A percentile compares a stretch with the other conserved stretches of the same genome.
Evolutionary conservation across 1,140 invertebrate species (phyloP).

Genomic region (Conus ventricosus): DNA sequence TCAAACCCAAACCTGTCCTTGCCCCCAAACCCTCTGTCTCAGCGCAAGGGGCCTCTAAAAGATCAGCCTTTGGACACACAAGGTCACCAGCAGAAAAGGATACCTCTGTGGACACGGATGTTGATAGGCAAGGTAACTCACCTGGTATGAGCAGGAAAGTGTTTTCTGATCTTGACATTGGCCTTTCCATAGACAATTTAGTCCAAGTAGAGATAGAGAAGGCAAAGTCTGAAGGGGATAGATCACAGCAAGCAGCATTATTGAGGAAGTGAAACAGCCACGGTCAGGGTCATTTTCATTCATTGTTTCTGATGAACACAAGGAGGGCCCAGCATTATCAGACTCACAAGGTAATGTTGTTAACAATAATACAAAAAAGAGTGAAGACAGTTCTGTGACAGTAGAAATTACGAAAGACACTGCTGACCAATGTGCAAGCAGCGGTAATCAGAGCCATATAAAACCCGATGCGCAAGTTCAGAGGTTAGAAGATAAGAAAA

Average conservation of each 20-base stretch:
- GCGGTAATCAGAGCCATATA: no score
- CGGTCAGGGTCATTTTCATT: slow-evolving; percentile 18
- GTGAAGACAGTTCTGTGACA: neutral
- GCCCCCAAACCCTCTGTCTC: slow-evolving; percentile 47
- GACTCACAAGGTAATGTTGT: neutral
- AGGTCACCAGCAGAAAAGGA: neutral
- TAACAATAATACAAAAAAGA: neutral
- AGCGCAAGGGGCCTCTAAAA: neutral
- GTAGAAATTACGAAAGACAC: neutral
- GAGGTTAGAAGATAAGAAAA: neutral
- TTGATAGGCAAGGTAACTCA: neutral
- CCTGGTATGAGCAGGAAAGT: slow-evolving; percentile 7
- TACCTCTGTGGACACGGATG: no score
- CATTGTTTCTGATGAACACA: neutral
- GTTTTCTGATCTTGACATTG: slow-evolving; percentile 20
- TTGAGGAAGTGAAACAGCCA: slow-evolving; percentile 3
- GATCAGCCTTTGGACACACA: neutral
- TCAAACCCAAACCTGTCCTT: slow-evolving; percentile 56
- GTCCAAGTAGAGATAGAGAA: slow-evolving; percentile 47
- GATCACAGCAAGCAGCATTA: neutral
- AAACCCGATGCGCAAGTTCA: neutral
- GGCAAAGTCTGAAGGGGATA: slow-evolving; percentile 33
- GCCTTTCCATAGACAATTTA: slow-evolving; percentile 41
- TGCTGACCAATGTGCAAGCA: neutral
- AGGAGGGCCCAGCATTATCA: neutral